These are phyloP conservation scores for Tanytarsus gracilentus DNA, from an alignment of 2,888 invertebrate species.

Conservation along the genomic window DNA sequence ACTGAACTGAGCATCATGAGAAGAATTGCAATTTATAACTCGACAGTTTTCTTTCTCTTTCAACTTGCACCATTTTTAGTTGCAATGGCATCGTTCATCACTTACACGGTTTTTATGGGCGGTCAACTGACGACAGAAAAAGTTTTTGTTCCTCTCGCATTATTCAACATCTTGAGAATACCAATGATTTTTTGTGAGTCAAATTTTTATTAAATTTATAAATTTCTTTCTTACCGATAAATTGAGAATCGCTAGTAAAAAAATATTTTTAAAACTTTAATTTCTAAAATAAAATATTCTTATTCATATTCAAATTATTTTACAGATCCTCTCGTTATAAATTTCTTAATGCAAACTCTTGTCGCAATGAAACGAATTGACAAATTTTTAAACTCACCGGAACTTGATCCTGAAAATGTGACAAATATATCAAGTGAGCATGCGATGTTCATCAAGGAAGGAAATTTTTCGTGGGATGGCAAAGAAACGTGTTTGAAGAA, in stretches of 20 bases:
- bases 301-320: constrained; percentile 38
- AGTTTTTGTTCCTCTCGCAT: constrained; percentile 50
- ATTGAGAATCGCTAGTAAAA: too few relatives aligned
- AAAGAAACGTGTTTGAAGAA: constrained; percentile 34
- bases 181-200: constrained; percentile 44
- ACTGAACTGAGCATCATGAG: constrained; percentile 50
- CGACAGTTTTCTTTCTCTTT: constrained; percentile 52
- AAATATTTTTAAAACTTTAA: not conserved
- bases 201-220: too few relatives aligned
- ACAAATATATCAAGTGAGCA: constrained; percentile 36
- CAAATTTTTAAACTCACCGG: constrained; percentile 48
- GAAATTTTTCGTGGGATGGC: constrained; percentile 46
- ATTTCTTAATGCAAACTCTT: constrained; percentile 35
- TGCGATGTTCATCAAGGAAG: constrained; percentile 44
- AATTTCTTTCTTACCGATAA: too few relatives aligned
- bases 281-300: constrained; percentile 28
- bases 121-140: constrained; percentile 44
- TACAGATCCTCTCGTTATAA: constrained; percentile 41
- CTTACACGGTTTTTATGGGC: constrained; percentile 42
- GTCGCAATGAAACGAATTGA: constrained; percentile 50
- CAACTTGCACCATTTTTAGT: constrained; percentile 54
- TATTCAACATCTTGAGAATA: constrained; percentile 50
- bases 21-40: constrained; percentile 48
- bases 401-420: constrained; percentile 44
- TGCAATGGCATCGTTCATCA: constrained; percentile 39